These are phyloP conservation scores for Tadarida brasiliensis DNA, from an alignment of 2,797 vertebrate species.

Conservation along the genomic window DNA sequence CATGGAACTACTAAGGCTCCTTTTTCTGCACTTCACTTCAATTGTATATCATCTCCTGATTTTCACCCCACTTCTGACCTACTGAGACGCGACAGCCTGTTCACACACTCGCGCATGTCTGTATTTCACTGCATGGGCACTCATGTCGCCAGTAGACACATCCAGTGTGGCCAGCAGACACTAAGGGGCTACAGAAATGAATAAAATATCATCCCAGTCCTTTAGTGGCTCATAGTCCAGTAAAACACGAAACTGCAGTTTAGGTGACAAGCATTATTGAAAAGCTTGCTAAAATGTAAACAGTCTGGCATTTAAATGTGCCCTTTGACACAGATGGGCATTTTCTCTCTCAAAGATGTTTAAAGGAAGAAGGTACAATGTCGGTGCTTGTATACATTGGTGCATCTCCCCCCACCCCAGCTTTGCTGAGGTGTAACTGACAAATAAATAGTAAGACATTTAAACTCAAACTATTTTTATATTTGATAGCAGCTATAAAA, in stretches of 20 bases:
- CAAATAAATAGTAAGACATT: neutral
- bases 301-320: conserved; percentile 17
- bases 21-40: neutral
- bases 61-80: neutral
- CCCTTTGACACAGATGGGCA: conserved; percentile 10
- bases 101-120: neutral
- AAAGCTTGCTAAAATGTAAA: conserved; percentile 54
- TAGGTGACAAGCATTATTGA: neutral
- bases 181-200: neutral
- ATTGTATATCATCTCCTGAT: neutral
- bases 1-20: neutral
- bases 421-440: neutral
- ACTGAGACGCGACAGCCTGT: neutral
- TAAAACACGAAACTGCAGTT: neutral
- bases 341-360: neutral
- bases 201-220: neutral
- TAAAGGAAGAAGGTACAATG: neutral
- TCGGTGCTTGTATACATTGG: neutral
- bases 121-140: neutral
- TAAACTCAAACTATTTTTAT: neutral
- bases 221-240: neutral
- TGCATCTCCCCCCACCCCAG: neutral
- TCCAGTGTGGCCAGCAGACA: neutral
- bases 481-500: conserved; percentile 6
- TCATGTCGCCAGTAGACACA: neutral